Percentiles rank a stretch among this genome's conserved stretches.
Conservation (phyloP, 2,888 invertebrate genomes). For the Hololepta plana region DNA sequence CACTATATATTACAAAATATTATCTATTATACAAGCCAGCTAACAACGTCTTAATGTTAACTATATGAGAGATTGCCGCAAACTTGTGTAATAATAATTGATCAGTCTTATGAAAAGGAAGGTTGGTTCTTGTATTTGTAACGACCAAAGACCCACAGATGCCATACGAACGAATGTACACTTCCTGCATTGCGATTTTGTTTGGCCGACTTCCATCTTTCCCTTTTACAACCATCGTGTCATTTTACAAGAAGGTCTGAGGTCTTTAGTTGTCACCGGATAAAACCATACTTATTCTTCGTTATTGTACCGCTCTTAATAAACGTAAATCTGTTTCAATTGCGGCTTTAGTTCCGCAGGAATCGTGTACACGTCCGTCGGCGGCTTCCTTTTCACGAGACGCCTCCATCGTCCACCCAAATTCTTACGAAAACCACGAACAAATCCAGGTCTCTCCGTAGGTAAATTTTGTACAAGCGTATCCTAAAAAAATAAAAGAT, state of each 20-base stretch:
- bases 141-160: too few relatives aligned
- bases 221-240: too few relatives aligned
- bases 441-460: slow-evolving; percentile 53
- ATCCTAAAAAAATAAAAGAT: slow-evolving; percentile 44
- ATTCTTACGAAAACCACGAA: slow-evolving; percentile 67
- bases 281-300: slow-evolving; percentile 4
- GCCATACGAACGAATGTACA: too few relatives aligned
- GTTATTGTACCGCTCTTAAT: slow-evolving; percentile 32
- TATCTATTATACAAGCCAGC: too few relatives aligned
- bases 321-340: slow-evolving; percentile 77
- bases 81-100: too few relatives aligned
- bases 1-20: too few relatives aligned
- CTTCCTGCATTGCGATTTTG: too few relatives aligned
- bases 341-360: slow-evolving; percentile 76
- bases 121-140: too few relatives aligned
- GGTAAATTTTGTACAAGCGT: slow-evolving; percentile 52
- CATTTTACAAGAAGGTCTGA: slow-evolving; percentile 4
- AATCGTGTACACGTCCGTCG: slow-evolving; percentile 65
- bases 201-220: too few relatives aligned
- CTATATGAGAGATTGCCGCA: too few relatives aligned
- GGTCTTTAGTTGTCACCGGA: slow-evolving; percentile 6
- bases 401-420: slow-evolving; percentile 74
- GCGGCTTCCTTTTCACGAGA: slow-evolving; percentile 67
- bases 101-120: too few relatives aligned
- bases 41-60: too few relatives aligned